Percentiles rank a stretch among this genome's conserved stretches.
Evolutionary conservation across 2,888 invertebrate species (phyloP).

Genomic region (Diadromus collaris): DNA sequence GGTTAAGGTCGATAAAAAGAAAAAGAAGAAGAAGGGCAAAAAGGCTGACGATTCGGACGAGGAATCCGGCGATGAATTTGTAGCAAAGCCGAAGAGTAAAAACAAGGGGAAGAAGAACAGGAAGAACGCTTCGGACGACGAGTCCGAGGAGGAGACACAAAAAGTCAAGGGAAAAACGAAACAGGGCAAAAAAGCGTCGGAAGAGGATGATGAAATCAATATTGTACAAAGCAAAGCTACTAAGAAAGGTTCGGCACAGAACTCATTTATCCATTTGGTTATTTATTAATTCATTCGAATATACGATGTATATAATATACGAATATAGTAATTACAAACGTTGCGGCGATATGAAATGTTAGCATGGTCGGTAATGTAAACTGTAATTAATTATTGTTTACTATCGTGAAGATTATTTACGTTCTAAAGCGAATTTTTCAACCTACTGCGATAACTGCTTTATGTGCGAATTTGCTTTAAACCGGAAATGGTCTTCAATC

Average conservation of each 20-base stretch:
- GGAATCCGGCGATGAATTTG: slow-evolving; percentile 61
- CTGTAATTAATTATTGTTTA: no score
- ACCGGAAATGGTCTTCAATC: no score
- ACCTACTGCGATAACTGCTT: no score
- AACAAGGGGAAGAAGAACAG: slow-evolving; percentile 55
- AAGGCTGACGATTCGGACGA: slow-evolving; percentile 67
- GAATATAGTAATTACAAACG: no score
- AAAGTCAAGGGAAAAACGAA: slow-evolving; percentile 75
- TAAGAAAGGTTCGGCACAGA: slow-evolving; percentile 39
- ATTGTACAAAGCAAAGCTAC: slow-evolving; percentile 56
- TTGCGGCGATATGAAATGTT: no score
- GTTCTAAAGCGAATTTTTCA: no score
- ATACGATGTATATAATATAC: neutral
- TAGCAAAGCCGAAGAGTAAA: slow-evolving; percentile 69
- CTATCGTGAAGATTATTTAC: no score
- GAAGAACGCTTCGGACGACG: slow-evolving; percentile 57
- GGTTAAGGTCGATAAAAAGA: neutral
- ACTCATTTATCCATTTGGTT: slow-evolving; percentile 15
- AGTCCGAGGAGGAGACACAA: slow-evolving; percentile 65
- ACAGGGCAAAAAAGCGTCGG: slow-evolving; percentile 76
- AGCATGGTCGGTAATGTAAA: no score
- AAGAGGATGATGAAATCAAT: slow-evolving; percentile 77
- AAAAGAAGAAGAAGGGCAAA: slow-evolving; percentile 28
- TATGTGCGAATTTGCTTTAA: no score
- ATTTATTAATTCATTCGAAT: slow-evolving; percentile 12